These are phyloP conservation scores for Tylochromis polylepis DNA, from an alignment of 2,113 vertebrate species.

Conservation along the genomic window DNA sequence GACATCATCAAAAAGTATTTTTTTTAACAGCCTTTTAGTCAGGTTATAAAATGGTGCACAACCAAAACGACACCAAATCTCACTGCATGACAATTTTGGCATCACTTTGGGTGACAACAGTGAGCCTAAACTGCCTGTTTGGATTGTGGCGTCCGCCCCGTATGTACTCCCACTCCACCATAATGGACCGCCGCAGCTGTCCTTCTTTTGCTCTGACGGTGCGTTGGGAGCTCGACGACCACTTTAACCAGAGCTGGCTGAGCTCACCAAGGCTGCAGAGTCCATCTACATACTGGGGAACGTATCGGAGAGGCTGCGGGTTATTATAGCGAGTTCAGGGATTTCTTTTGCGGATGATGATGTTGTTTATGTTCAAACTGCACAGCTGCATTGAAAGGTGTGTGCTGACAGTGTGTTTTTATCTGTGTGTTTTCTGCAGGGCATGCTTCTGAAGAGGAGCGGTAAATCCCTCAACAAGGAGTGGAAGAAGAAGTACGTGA, in stretches of 20 bases:
- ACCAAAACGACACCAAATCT: not conserved
- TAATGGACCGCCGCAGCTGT: not conserved
- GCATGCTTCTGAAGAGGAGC: slow-evolving; percentile 92
- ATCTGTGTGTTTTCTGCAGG: slow-evolving; percentile 64
- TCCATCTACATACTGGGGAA: not conserved
- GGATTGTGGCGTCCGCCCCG: not conserved
- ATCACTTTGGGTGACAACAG: not conserved
- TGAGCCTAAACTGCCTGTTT: not conserved
- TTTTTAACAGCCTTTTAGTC: not conserved
- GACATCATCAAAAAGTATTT: not conserved
- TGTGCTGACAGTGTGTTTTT: not conserved
- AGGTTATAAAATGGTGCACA: not conserved
- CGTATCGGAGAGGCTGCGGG: not conserved
- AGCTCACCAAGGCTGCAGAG: not conserved
- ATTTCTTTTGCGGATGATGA: not conserved
- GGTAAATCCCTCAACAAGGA: slow-evolving; percentile 96
- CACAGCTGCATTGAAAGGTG: not conserved
- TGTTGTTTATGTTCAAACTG: not conserved
- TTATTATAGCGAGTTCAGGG: not conserved
- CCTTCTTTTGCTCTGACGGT: not conserved
- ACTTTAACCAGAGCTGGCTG: not conserved
- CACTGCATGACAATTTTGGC: not conserved
- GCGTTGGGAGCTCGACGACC: not conserved
- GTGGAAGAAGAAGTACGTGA: slow-evolving; percentile 99
- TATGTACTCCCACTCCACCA: not conserved